phyloP scores from a whole-genome alignment of 1,140 invertebrate genomes.

The Sweltsa coloradensis region DNA sequence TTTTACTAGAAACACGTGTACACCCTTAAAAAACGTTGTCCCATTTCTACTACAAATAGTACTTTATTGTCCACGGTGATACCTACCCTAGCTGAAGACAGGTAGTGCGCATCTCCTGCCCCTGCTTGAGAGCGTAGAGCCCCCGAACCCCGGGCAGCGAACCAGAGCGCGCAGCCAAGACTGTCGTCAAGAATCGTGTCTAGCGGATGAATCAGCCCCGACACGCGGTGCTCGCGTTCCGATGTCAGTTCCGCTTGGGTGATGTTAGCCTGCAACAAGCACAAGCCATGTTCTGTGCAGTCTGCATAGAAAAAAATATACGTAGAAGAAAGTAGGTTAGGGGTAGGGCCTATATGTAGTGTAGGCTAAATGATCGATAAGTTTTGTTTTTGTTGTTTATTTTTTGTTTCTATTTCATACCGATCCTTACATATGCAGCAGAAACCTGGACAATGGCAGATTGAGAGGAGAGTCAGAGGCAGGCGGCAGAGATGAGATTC shows the following conservation, averaged over 20 bases:
- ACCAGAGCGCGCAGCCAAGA: constrained; percentile 89
- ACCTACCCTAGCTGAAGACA: constrained; percentile 52
- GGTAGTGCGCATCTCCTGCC: constrained; percentile 30
- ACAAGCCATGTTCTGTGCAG: not conserved
- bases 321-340: too few relatives aligned
- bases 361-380: not conserved
- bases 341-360: too few relatives aligned
- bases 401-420: constrained; percentile 12
- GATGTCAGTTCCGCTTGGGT: constrained; percentile 47
- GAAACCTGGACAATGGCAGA: too few relatives aligned
- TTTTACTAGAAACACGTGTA: too few relatives aligned
- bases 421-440: too few relatives aligned
- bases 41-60: too few relatives aligned
- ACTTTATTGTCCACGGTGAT: too few relatives aligned
- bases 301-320: not conserved
- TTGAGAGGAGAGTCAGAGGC: too few relatives aligned
- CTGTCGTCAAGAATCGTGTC: constrained; percentile 91
- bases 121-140: constrained; percentile 20
- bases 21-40: too few relatives aligned
- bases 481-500: too few relatives aligned
- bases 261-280: constrained; percentile 57
- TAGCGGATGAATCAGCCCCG: constrained; percentile 68
- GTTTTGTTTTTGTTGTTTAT: not conserved
- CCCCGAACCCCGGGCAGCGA: constrained; percentile 69
- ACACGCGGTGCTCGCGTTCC: constrained; percentile 41